Conservation (phyloP, 2,113 vertebrate species). For the human region DNA sequence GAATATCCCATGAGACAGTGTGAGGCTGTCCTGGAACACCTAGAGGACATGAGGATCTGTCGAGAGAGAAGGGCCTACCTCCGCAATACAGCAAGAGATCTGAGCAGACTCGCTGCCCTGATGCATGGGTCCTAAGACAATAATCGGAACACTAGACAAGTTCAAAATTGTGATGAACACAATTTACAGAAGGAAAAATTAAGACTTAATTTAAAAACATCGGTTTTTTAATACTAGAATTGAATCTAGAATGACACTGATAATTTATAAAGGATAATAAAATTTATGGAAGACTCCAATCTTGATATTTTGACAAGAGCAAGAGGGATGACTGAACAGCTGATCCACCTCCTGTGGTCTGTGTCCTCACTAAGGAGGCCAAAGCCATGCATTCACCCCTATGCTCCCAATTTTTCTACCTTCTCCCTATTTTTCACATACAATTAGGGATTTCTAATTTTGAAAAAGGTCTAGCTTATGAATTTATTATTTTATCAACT, state of each 20-base stretch:
- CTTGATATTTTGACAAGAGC: neutral
- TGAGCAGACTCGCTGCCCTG: neutral
- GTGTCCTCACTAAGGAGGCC: neutral
- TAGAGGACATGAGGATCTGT: constrained; percentile 59
- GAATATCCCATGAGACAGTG: constrained; percentile 69
- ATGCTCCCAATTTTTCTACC: neutral
- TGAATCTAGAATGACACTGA: neutral
- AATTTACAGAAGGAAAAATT: constrained; percentile 12
- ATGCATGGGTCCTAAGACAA: neutral
- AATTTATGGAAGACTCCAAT: neutral
- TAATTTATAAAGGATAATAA: constrained; percentile 10
- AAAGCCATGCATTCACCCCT: neutral
- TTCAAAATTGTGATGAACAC: neutral
- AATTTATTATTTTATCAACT: neutral
- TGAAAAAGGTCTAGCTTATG: constrained; percentile 1
- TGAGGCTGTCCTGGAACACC: constrained; percentile 46
- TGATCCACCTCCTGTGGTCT: neutral
- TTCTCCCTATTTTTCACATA: constrained; percentile 17
- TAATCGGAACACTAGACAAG: neutral
- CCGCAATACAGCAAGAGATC: neutral
- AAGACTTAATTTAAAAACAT: neutral
- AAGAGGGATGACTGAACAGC: neutral
- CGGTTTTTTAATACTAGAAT: neutral
- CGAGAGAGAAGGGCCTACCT: constrained; percentile 2
- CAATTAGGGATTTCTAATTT: neutral